Evolutionary conservation across 2,888 invertebrate species (phyloP).

Genomic region (Amphiduros pacificus): DNA sequence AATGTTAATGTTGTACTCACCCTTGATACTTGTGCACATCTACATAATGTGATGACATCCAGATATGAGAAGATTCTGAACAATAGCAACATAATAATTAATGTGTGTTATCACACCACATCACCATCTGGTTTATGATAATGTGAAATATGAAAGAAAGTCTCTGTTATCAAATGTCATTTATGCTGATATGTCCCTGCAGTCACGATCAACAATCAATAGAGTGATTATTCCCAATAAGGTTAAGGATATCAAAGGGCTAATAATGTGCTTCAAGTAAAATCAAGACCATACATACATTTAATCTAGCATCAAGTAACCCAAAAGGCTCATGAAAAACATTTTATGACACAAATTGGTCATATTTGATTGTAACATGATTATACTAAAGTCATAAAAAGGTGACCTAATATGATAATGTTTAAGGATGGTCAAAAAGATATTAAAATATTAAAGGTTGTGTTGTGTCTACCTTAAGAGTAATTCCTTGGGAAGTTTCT

Average conservation of each 20-base stretch:
- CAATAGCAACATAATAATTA: conserved; percentile 12
- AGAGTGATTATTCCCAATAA: too few relatives aligned
- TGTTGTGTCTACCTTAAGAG: conserved; percentile 80
- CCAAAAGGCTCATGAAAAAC: background rate
- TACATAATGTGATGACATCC: conserved; percentile 92
- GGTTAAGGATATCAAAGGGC: too few relatives aligned
- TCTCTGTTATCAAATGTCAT: too few relatives aligned
- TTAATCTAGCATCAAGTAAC: background rate
- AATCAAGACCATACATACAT: background rate
- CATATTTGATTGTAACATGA: too few relatives aligned
- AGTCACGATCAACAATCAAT: too few relatives aligned
- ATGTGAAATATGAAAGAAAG: too few relatives aligned
- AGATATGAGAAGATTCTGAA: conserved; percentile 74
- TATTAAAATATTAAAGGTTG: too few relatives aligned
- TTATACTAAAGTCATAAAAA: too few relatives aligned
- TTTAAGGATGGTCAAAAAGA: background rate
- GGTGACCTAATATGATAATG: too few relatives aligned
- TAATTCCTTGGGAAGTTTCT: conserved; percentile 94
- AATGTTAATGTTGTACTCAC: too few relatives aligned
- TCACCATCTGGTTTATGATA: background rate
- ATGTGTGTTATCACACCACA: background rate
- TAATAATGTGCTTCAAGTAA: too few relatives aligned
- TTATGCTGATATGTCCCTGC: too few relatives aligned
- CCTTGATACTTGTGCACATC: conserved; percentile 79
- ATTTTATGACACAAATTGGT: background rate